Evolutionary conservation across 2,797 vertebrate species (phyloP).

Genomic region (Alectoris magna): DNA sequence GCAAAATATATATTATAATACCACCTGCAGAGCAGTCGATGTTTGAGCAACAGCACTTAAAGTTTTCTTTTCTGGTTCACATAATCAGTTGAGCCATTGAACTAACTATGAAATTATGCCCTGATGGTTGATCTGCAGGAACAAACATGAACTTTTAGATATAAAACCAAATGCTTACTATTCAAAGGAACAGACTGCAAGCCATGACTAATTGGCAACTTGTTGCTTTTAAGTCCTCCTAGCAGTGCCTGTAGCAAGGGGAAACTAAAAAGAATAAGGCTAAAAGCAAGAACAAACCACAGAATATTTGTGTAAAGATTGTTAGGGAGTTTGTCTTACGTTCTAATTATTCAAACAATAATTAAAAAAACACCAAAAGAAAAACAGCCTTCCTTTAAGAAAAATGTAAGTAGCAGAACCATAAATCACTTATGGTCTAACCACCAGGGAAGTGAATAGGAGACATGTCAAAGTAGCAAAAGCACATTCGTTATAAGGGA

Average conservation of each 20-base stretch:
- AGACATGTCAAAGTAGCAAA: not conserved
- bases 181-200: not conserved
- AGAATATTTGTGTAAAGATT: not conserved
- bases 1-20: not conserved
- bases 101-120: not conserved
- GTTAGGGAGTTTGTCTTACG: not conserved
- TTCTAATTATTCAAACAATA: not conserved
- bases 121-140: constrained; percentile 21
- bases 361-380: not conserved
- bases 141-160: not conserved
- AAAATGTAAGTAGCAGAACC: accelerated
- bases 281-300: not conserved
- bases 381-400: not conserved
- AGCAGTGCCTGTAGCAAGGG: not conserved
- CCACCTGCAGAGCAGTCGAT: not conserved
- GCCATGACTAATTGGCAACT: not conserved
- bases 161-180: constrained; percentile 13
- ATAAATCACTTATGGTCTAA: not conserved
- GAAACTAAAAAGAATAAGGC: not conserved
- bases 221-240: not conserved
- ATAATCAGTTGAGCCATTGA: not conserved
- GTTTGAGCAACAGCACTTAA: not conserved
- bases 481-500: not conserved
- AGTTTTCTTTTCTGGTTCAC: constrained; percentile 15
- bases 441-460: not conserved